Evolutionary conservation across 2,888 invertebrate species (phyloP).

Genomic region (Cryptus armator): DNA sequence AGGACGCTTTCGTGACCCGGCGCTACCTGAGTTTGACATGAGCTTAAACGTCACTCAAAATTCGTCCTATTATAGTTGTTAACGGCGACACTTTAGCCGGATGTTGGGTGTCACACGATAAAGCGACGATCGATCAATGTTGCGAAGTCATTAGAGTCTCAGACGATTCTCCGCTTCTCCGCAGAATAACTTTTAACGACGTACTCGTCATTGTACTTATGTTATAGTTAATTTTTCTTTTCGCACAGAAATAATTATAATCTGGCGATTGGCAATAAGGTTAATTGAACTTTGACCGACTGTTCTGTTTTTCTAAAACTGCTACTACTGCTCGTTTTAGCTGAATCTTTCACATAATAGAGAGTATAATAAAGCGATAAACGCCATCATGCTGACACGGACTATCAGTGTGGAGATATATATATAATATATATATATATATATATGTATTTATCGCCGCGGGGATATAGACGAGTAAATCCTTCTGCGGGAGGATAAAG

Average conservation of each 20-base stretch:
- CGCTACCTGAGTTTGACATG: constrained; percentile 9
- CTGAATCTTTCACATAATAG: constrained; percentile 21
- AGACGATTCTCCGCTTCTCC: background rate
- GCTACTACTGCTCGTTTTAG: constrained; percentile 15
- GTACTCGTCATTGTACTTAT: background rate
- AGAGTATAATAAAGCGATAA: constrained; percentile 53
- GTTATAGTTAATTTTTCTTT: background rate
- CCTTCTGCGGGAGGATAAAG: constrained; percentile 37
- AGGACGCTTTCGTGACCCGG: background rate
- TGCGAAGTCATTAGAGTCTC: background rate
- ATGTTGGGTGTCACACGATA: background rate
- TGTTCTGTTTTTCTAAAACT: background rate
- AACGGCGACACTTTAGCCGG: background rate
- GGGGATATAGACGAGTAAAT: constrained; percentile 33
- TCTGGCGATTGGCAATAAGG: background rate
- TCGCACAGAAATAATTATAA: background rate
- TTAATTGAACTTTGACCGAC: background rate
- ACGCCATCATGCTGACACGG: constrained; percentile 20
- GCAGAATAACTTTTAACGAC: background rate
- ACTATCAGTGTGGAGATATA: background rate
- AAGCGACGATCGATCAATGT: background rate
- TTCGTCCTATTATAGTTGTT: constrained; percentile 2
- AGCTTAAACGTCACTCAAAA: background rate
- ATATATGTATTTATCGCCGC: constrained; percentile 33
- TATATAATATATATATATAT: background rate